Conservation (phyloP, 2,113 vertebrate species). For the Talpa occidentalis region DNA sequence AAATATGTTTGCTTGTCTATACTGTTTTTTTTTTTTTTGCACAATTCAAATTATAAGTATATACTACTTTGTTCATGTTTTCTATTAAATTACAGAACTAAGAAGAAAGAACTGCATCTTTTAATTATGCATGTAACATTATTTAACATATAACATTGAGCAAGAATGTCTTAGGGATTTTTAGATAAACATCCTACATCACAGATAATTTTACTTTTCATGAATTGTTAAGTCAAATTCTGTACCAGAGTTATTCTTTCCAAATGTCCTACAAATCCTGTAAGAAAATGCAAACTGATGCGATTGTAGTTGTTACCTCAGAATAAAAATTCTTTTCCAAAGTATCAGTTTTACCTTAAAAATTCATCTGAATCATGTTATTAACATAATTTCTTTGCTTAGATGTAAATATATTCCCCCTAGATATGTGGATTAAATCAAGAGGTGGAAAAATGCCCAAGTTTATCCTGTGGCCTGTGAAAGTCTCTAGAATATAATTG, state of each 20-base stretch:
- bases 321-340: not conserved
- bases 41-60: constrained; percentile 6
- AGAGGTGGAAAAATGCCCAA: not conserved
- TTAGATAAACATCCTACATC: not conserved
- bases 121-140: not conserved
- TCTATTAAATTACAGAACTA: not conserved
- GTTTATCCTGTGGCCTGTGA: not conserved
- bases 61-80: not conserved
- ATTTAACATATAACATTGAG: not conserved
- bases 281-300: not conserved
- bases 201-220: not conserved
- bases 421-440: not conserved
- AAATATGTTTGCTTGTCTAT: not conserved
- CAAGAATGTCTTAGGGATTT: not conserved
- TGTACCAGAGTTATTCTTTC: not conserved
- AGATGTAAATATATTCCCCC: not conserved
- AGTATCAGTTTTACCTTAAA: not conserved
- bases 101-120: not conserved
- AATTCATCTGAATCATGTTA: not conserved
- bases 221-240: not conserved
- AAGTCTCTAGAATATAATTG: not conserved
- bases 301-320: not conserved
- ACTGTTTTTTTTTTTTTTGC: not conserved
- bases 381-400: not conserved
- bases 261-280: not conserved